Evolutionary conservation across 2,888 invertebrate species (phyloP).

Genomic region (Drosophila neonasuta): DNA sequence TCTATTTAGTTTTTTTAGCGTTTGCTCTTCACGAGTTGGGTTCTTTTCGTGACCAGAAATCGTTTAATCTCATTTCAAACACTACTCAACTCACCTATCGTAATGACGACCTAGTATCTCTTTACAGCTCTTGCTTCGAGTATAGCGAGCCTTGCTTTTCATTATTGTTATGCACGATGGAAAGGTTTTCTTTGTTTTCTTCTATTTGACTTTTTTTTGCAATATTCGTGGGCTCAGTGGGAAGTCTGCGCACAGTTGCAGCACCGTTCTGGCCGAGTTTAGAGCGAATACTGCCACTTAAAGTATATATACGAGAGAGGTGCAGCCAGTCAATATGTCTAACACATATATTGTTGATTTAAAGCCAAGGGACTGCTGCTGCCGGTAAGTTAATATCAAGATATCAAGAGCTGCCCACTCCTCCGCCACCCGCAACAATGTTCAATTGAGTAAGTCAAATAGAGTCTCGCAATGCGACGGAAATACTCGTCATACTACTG

Average conservation of each 20-base stretch:
- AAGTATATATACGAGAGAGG: conserved; percentile 35
- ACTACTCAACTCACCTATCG: conserved; percentile 72
- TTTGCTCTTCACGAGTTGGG: too few species aligned
- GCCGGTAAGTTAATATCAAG: conserved; percentile 42
- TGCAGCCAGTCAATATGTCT: conserved; percentile 51
- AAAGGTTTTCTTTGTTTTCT: conserved; percentile 3
- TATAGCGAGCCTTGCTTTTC: conserved; percentile 79
- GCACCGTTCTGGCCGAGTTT: conserved; percentile 48
- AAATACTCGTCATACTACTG: conserved; percentile 32
- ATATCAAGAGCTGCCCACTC: conserved; percentile 3
- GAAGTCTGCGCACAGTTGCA: conserved; percentile 4
- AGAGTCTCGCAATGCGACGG: conserved; percentile 40
- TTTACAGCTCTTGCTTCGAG: conserved; percentile 80
- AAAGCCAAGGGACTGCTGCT: conserved; percentile 33
- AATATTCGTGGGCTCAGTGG: background rate
- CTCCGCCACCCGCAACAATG: background rate
- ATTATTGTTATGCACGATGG: conserved; percentile 45
- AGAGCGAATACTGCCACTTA: conserved; percentile 47
- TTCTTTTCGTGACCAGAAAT: background rate
- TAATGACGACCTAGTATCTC: conserved; percentile 76
- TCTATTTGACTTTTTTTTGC: background rate
- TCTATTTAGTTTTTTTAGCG: background rate
- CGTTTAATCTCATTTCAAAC: background rate
- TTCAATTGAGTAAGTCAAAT: conserved; percentile 32
- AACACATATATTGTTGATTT: conserved; percentile 48